These are phyloP conservation scores for Mimumesa dahlbomi DNA, from an alignment of 2,888 invertebrate genomes.

Conservation along the genomic window DNA sequence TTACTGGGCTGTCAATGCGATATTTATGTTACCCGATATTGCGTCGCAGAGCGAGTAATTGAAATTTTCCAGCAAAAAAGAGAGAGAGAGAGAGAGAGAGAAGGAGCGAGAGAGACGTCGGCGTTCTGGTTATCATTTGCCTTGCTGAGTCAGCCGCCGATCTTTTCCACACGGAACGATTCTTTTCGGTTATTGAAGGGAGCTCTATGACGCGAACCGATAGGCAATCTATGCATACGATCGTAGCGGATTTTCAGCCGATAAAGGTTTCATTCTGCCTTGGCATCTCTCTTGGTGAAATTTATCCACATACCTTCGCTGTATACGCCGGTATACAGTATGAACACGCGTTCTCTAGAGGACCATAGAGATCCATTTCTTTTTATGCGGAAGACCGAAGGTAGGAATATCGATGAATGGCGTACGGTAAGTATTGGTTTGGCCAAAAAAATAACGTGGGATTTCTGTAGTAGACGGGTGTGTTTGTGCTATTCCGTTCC, in stretches of 20 bases:
- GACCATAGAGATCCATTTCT: conserved; percentile 52
- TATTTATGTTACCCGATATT: conserved; percentile 78
- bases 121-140: conserved; percentile 57
- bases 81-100: background rate
- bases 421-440: conserved; percentile 22
- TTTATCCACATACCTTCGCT: conserved; percentile 33
- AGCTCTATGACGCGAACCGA: conserved; percentile 23
- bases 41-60: conserved; percentile 78
- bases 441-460: too few species aligned
- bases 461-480: too few species aligned
- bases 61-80: conserved; percentile 70
- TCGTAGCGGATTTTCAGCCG: conserved; percentile 36
- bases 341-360: conserved; percentile 37
- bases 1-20: conserved; percentile 77
- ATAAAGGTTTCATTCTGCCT: conserved; percentile 32
- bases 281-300: conserved; percentile 31
- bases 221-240: conserved; percentile 37
- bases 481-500: too few species aligned
- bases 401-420: conserved; percentile 59
- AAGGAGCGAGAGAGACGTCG: conserved; percentile 4
- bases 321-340: conserved; percentile 13
- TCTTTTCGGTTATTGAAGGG: conserved; percentile 42
- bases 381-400: conserved; percentile 48
- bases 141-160: conserved; percentile 66
- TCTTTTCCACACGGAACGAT: conserved; percentile 22